Evolutionary conservation across 2,797 vertebrate species (phyloP).

Genomic region (Peromyscus melanophrys): DNA sequence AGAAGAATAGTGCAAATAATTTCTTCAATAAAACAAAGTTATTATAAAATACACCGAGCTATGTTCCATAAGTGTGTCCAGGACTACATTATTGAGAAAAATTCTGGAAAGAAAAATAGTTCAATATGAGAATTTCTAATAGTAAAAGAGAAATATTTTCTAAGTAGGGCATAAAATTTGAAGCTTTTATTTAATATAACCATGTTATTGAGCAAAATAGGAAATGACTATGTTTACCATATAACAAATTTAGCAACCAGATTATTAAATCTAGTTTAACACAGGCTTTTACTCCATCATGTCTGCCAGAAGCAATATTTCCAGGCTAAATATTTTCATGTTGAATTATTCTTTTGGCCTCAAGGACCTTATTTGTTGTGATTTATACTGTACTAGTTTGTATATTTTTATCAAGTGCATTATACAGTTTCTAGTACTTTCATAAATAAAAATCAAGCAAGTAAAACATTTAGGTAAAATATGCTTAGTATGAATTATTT

Average conservation of each 20-base stretch:
- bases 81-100: conserved; percentile 65
- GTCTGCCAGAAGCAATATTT: conserved; percentile 67
- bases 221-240: conserved; percentile 22
- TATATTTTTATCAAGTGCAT: conserved; percentile 45
- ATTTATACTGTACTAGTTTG: conserved; percentile 53
- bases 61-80: conserved; percentile 59
- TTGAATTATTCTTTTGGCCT: conserved; percentile 64
- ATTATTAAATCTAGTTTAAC: conserved; percentile 74
- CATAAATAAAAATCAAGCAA: conserved; percentile 54
- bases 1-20: conserved; percentile 55
- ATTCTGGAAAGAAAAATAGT: conserved; percentile 52
- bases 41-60: conserved; percentile 53
- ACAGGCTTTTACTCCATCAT: conserved; percentile 53
- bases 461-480: conserved; percentile 34
- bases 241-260: conserved; percentile 57
- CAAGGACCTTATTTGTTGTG: conserved; percentile 68
- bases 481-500: conserved; percentile 32
- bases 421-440: conserved; percentile 56
- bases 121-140: conserved; percentile 47
- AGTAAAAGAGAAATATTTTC: conserved; percentile 68
- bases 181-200: conserved; percentile 75
- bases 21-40: conserved; percentile 62
- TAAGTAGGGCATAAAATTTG: conserved; percentile 66
- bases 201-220: conserved; percentile 62
- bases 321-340: conserved; percentile 62